These are phyloP conservation scores for Manis pentadactyla DNA, from an alignment of 2,797 vertebrate species.

Conservation along the genomic window DNA sequence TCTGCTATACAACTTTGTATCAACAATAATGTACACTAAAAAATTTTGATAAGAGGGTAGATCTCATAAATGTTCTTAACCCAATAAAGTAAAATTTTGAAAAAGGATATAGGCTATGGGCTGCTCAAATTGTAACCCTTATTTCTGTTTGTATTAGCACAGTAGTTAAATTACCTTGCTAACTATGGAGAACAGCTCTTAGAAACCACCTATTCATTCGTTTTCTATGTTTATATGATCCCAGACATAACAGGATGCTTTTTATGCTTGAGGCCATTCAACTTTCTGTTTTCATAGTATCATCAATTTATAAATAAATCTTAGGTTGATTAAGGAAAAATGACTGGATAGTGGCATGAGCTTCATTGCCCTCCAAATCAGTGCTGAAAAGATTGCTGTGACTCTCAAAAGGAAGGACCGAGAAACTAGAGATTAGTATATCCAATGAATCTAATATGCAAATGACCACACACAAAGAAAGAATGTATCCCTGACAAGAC, in stretches of 20 bases:
- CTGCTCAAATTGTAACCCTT: neutral
- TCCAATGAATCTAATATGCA: neutral
- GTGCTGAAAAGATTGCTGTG: neutral
- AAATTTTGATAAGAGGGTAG: neutral
- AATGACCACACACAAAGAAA: neutral
- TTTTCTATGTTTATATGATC: neutral
- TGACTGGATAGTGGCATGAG: neutral
- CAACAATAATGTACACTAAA: neutral
- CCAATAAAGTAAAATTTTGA: neutral
- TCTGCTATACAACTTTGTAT: neutral
- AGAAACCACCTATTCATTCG: neutral
- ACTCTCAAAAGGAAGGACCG: slow-evolving; percentile 22
- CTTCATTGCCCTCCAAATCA: neutral
- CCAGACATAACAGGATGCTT: neutral
- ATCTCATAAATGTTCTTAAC: neutral
- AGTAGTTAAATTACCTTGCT: neutral
- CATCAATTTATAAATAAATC: neutral
- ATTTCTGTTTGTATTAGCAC: neutral
- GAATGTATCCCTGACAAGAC: neutral
- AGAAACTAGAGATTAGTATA: neutral
- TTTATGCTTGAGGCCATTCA: neutral
- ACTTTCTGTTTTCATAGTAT: neutral
- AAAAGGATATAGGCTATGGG: neutral
- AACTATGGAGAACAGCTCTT: neutral
- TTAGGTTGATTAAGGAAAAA: neutral